phyloP scores from a whole-genome alignment of 2,888 invertebrate species.

The Dysmachus trigonus region DNA sequence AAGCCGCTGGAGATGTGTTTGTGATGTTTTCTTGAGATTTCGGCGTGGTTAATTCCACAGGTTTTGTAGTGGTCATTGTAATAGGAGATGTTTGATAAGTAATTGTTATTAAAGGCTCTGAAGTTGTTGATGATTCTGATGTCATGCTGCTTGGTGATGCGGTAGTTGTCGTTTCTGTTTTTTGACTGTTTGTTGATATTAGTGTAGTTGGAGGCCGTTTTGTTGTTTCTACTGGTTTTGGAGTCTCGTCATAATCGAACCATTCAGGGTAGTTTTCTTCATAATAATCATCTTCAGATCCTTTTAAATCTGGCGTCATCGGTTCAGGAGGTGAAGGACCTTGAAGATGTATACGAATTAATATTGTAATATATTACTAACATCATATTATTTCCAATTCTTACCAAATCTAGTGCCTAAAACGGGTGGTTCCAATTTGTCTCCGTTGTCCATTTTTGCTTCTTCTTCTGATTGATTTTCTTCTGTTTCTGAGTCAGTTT shows the following conservation, averaged over 20 bases:
- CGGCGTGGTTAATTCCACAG: no score
- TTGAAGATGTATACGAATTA: neutral
- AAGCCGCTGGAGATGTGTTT: no score
- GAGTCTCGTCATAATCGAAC: neutral
- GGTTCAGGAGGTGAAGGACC: neutral
- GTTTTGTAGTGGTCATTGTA: no score
- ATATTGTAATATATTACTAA: neutral
- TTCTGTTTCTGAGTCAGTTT: neutral
- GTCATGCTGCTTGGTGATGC: no score
- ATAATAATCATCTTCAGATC: neutral
- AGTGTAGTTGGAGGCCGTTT: neutral
- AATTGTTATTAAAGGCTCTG: no score
- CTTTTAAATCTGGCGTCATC: neutral
- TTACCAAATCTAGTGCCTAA: neutral
- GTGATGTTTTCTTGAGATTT: no score
- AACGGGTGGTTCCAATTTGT: neutral
- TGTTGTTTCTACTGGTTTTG: conserved; percentile 1
- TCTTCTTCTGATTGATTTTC: neutral
- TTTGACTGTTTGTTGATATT: no score
- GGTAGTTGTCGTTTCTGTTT: neutral
- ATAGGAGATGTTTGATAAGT: no score
- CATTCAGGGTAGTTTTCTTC: neutral
- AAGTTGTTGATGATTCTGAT: no score
- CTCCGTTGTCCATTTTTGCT: neutral
- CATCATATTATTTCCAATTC: neutral